phyloP scores from a whole-genome alignment of 2,797 vertebrate genomes.

The Limnodromus scolopaceus region DNA sequence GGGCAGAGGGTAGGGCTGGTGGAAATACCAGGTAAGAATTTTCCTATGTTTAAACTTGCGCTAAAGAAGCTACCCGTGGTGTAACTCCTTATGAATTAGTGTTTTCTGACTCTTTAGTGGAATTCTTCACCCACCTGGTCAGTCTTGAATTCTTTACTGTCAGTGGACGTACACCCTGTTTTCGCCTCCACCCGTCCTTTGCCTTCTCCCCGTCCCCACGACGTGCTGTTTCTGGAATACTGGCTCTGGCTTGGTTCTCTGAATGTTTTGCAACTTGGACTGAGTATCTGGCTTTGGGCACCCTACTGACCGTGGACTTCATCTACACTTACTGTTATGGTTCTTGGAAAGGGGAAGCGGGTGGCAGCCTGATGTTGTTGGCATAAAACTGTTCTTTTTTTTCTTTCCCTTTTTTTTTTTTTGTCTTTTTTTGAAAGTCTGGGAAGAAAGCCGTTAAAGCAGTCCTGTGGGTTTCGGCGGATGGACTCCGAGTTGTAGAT shows the following conservation, averaged over 20 bases:
- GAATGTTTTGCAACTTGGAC: constrained; percentile 77
- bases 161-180: constrained; percentile 67
- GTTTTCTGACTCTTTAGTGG: constrained; percentile 70
- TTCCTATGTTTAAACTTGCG: constrained; percentile 5
- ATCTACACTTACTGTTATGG: constrained; percentile 69
- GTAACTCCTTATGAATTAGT: constrained; percentile 85
- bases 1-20: constrained; percentile 44
- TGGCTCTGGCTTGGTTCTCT: constrained; percentile 77
- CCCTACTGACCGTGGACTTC: constrained; percentile 74
- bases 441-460: constrained; percentile 97
- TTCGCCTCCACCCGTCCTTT: constrained; percentile 59
- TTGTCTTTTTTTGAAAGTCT: constrained; percentile 79
- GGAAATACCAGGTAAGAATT: constrained; percentile 48
- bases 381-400: constrained; percentile 37
- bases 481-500: constrained; percentile 96
- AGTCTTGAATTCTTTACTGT: constrained; percentile 75
- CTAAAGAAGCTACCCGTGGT: constrained; percentile 79
- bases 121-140: constrained; percentile 67
- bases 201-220: constrained; percentile 45
- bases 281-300: constrained; percentile 78
- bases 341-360: constrained; percentile 69
- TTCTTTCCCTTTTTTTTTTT: neutral
- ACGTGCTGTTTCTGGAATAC: constrained; percentile 72
- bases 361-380: neutral
- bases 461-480: constrained; percentile 96